Base-by-base conservation (phyloP, 2,888 invertebrate genomes). In the Netelia fuscicornis region DNA sequence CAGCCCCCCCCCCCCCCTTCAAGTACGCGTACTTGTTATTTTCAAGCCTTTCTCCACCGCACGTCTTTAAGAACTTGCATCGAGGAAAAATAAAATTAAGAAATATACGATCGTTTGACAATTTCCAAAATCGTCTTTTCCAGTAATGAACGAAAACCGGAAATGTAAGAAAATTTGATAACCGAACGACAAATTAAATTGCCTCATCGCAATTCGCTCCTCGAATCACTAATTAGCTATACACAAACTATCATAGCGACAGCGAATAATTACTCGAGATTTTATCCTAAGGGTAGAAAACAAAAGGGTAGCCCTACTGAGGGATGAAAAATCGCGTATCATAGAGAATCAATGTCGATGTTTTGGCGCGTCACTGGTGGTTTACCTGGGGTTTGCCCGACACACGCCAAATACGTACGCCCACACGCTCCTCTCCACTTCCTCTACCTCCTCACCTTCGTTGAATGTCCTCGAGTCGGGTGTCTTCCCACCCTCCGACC, bases 391-490 rank as follows among this genome's bases (percentile, higher is more conserved):
- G 67, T 70, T 70, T 68, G 20, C 60, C 58, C 60, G 77, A 68
- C 77, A 67, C 77, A 48, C 20, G 20, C 68, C 60, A 58, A 78
- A 78, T 70, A 78, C 77, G 48, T 62, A 60, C 78, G 78, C 78
- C 70, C 78, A 78, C 78, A 70, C 70, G 68, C 52, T 58, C 70
- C 56, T 37, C 71, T 78, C 60, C 72, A 25, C 70, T 70, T 64
- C 70, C 37, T 78, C 68, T 58, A 52, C 48, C 48, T 48, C 48
- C 11, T 48, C 48, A 13, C 48, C 10, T 48, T 48, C 48, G 11
- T 48, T 48, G 11, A 48, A 48, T 48, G 48, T 48, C 48, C 48
- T 13, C 48, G 48, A 13, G 48, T 13, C 48, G 48, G 48, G 48
- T 3, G 13, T 48, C 13, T 48, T 10, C 2, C 48, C 48, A 48